These are phyloP conservation scores for Cepaea hortensis DNA, from an alignment of 2,888 invertebrate species.

Conservation along the genomic window DNA sequence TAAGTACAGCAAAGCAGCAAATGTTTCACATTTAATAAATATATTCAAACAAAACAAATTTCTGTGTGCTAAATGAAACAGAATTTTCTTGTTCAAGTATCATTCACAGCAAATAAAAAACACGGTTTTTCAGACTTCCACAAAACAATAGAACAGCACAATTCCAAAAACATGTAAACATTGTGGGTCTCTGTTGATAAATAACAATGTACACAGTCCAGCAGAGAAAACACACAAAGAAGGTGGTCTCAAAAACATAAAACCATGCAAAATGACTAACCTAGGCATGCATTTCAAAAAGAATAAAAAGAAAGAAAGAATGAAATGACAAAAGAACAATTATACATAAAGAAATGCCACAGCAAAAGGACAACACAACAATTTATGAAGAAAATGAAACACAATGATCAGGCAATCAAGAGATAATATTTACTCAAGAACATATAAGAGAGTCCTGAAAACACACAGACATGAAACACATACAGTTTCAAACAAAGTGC, in stretches of 20 bases:
- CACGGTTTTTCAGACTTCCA: background rate
- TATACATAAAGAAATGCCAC: background rate
- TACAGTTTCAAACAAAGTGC: background rate
- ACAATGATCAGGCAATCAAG: background rate
- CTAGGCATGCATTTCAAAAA: constrained; percentile 22
- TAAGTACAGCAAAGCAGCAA: too few species aligned
- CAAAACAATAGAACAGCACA: constrained; percentile 21
- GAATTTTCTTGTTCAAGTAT: background rate
- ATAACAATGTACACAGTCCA: constrained; percentile 4
- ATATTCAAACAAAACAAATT: too few species aligned
- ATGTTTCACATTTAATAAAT: too few species aligned
- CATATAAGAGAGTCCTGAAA: too few species aligned
- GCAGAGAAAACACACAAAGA: background rate
- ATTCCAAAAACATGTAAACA: background rate
- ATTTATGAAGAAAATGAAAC: background rate
- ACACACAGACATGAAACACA: too few species aligned
- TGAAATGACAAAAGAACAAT: too few species aligned
- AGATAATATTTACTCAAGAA: too few species aligned
- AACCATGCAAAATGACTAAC: constrained; percentile 10
- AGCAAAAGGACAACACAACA: background rate
- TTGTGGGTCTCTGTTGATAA: background rate
- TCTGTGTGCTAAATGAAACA: background rate
- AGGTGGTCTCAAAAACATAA: background rate
- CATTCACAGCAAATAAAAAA: constrained; percentile 9
- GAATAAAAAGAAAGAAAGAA: background rate